Base-by-base conservation (phyloP, 2,888 invertebrate genomes). In the Drosophila cognata region DNA sequence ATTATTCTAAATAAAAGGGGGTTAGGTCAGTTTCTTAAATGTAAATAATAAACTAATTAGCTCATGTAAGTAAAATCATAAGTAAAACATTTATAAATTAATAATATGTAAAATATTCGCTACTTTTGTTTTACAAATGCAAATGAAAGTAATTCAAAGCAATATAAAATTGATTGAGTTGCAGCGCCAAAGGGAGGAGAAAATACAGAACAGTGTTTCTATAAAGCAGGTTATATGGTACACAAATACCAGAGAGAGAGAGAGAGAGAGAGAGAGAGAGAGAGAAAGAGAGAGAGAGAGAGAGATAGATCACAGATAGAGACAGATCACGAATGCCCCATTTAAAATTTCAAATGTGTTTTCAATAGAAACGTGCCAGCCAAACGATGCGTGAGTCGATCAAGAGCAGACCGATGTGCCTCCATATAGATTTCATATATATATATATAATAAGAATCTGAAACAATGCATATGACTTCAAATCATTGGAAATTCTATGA, bases 301-400 rank as follows among this genome's bases (percentile, higher is more conserved):
- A 3, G 11, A 11, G 36, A 5, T 11, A 36, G 10, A 33, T 33
- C 33, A 0, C 0, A 33, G 33, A 33, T 33, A 33, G 6, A 41
- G 31, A 57, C n/a, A 31, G 57, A 41, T 25, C 2, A 36, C 4
- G 21, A 29, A 35, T 74, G 82, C 60, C 75, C 65, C 71, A 86
- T 77, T 82, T 76, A 50, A 55, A 50, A 87, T 80, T 87, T 84
- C 74, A 82, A 80, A 77, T 73, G 87, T 71, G 82, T 78, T 84
- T 78, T 50, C 63, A 79, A 70, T 74, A 58, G 75, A 70, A 87
- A 82, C 88, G 85, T 81, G 88, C 71, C 58, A 74, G 65, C 60
- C 36, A 71, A 75, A 81, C 78, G 88, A 82, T 76, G 81, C 84
- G 85, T 73, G 79, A 81, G 74, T 36, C 68, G 88, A 84, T 87